These are phyloP conservation scores for Ectemnius lituratus DNA, from an alignment of 2,888 invertebrate genomes.

Conservation along the genomic window DNA sequence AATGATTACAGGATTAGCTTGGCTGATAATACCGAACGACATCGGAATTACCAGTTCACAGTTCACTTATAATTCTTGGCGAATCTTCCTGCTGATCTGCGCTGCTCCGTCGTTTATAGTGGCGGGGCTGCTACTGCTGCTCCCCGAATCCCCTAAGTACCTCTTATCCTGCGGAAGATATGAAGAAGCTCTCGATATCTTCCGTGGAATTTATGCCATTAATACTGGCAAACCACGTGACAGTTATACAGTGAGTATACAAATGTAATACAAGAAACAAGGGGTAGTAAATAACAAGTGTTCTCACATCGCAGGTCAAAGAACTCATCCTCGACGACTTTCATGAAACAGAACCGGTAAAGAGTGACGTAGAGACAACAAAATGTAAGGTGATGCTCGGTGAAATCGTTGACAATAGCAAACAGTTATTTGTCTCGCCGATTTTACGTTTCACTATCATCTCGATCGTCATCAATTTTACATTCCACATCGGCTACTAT, in stretches of 20 bases:
- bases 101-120: constrained; percentile 93
- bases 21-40: constrained; percentile 80
- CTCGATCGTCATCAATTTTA: constrained; percentile 93
- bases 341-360: constrained; percentile 65
- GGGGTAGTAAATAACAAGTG: background rate
- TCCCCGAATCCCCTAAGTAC: constrained; percentile 96
- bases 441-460: constrained; percentile 90
- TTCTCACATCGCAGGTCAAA: constrained; percentile 68
- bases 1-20: constrained; percentile 79
- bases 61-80: constrained; percentile 94
- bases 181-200: constrained; percentile 89
- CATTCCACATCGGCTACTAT: constrained; percentile 96
- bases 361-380: constrained; percentile 74
- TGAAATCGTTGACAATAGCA: constrained; percentile 90
- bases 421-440: constrained; percentile 88
- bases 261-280: too few species aligned
- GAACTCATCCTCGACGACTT: constrained; percentile 75
- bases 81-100: constrained; percentile 93
- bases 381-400: constrained; percentile 86
- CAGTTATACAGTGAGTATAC: constrained; percentile 86
- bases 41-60: constrained; percentile 84
- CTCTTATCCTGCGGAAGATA: constrained; percentile 88
- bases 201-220: constrained; percentile 88
- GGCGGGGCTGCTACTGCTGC: constrained; percentile 87
- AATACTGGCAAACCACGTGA: constrained; percentile 88